A percentile compares a stretch with the other conserved stretches of the same genome.
Conservation (phyloP, 2,888 invertebrate species). For the Periphyllus acericola region DNA sequence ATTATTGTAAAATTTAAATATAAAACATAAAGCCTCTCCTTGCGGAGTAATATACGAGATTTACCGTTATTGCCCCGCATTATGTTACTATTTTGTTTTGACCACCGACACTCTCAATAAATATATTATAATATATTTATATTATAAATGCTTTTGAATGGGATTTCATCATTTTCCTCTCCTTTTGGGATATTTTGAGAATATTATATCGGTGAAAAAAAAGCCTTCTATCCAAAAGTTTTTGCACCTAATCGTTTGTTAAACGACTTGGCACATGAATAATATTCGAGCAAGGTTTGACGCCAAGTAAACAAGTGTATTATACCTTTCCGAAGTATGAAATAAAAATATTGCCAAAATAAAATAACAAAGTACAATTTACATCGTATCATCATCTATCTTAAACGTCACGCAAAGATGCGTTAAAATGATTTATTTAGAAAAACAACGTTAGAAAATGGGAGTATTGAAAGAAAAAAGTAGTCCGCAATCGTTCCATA, state of each 20-base stretch:
- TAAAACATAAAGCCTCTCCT: background rate
- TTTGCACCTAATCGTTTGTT: conserved; percentile 12
- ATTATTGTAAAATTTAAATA: background rate
- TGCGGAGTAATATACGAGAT: background rate
- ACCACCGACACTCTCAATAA: too few relatives aligned
- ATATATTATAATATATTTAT: too few relatives aligned
- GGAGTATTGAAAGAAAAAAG: background rate
- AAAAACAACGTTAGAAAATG: background rate
- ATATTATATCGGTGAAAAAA: background rate
- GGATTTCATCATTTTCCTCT: background rate
- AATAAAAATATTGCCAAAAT: conserved; percentile 9
- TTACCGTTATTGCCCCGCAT: background rate
- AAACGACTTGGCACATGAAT: conserved; percentile 18
- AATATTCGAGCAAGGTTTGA: background rate
- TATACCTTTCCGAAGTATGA: background rate
- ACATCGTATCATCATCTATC: background rate
- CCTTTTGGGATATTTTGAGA: background rate
- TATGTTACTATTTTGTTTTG: background rate
- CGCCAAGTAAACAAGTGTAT: conserved; percentile 4
- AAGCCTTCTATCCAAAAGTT: background rate
- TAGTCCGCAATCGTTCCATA: background rate
- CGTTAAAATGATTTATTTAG: conserved; percentile 24
- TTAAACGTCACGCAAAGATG: background rate
- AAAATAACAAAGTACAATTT: conserved; percentile 13
- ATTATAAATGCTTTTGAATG: background rate